Evolutionary conservation across 1,140 invertebrate genomes (phyloP).

Genomic region (Sitophilus oryzae): DNA sequence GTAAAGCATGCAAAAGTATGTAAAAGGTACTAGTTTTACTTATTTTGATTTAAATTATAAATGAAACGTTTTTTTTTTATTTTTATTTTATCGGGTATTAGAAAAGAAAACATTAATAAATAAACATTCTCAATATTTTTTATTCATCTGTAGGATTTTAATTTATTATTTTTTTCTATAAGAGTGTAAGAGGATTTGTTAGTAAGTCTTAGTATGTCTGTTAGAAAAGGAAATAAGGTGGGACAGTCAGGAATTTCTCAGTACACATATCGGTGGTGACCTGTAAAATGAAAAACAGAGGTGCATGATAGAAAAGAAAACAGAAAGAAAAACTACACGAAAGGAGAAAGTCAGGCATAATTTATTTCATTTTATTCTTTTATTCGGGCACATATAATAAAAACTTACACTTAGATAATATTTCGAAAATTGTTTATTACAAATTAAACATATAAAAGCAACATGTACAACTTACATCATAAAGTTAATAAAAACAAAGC

Average conservation of each 20-base stretch:
- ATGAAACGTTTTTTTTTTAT: too few relatives aligned
- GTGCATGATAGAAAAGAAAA: constrained; percentile 35
- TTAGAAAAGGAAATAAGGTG: constrained; percentile 10
- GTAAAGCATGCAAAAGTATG: not conserved
- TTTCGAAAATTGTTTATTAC: too few relatives aligned
- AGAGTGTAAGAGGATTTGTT: too few relatives aligned
- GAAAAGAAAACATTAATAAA: constrained; percentile 14
- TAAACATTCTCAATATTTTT: too few relatives aligned
- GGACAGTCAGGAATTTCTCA: constrained; percentile 46
- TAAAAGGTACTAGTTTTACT: constrained; percentile 20
- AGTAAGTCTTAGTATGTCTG: too few relatives aligned
- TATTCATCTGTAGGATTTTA: too few relatives aligned
- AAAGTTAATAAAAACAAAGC: too few relatives aligned
- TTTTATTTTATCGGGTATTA: constrained; percentile 1
- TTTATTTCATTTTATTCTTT: constrained; percentile 28
- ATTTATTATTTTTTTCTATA: too few relatives aligned
- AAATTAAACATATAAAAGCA: too few relatives aligned
- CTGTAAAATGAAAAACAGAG: constrained; percentile 46
- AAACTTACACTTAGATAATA: constrained; percentile 4
- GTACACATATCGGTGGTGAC: constrained; percentile 54
- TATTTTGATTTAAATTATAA: too few relatives aligned
- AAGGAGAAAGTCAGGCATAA: constrained; percentile 30
- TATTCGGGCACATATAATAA: constrained; percentile 13
- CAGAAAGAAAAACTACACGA: constrained; percentile 31
- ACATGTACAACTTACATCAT: too few relatives aligned